Percentiles rank a stretch among this genome's conserved stretches.
These are phyloP conservation scores for Rhabditophanes sp. DNA, from an alignment of 2,888 invertebrate species.

Conservation along the genomic window DNA sequence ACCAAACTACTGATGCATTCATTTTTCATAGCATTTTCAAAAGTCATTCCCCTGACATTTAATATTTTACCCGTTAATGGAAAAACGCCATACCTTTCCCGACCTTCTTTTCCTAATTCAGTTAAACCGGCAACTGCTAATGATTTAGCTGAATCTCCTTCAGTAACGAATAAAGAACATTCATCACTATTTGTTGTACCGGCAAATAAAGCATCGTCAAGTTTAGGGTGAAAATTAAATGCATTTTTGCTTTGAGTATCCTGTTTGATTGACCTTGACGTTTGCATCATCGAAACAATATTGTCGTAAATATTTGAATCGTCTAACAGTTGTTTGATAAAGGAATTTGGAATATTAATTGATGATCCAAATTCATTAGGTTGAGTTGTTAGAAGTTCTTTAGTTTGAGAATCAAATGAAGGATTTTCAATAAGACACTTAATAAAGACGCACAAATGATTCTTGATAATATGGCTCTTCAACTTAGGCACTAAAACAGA, in stretches of 20 bases:
- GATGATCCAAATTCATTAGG: conserved; percentile 83
- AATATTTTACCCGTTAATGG: conserved; percentile 22
- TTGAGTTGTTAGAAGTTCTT: conserved; percentile 91
- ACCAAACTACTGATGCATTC: conserved; percentile 85
- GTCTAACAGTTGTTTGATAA: conserved; percentile 48
- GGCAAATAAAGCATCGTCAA: conserved; percentile 22
- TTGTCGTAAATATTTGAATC: conserved; percentile 80
- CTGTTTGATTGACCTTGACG: too few relatives aligned
- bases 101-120: conserved; percentile 49
- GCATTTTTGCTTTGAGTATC: too few relatives aligned
- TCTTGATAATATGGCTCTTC: conserved; percentile 55
- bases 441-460: conserved; percentile 85
- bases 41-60: too few relatives aligned
- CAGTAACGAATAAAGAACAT: conserved; percentile 88
- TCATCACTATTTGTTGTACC: conserved; percentile 36
- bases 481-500: not conserved
- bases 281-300: too few relatives aligned
- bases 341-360: conserved; percentile 72
- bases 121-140: conserved; percentile 85
- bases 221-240: conserved; percentile 11
- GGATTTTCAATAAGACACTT: conserved; percentile 96
- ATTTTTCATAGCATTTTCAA: too few relatives aligned
- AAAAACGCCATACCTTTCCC: conserved; percentile 21
- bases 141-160: conserved; percentile 96
- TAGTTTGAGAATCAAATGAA: conserved; percentile 95